Conservation (phyloP, 2,888 invertebrate genomes). For the Brachypalpus laphriformis region DNA sequence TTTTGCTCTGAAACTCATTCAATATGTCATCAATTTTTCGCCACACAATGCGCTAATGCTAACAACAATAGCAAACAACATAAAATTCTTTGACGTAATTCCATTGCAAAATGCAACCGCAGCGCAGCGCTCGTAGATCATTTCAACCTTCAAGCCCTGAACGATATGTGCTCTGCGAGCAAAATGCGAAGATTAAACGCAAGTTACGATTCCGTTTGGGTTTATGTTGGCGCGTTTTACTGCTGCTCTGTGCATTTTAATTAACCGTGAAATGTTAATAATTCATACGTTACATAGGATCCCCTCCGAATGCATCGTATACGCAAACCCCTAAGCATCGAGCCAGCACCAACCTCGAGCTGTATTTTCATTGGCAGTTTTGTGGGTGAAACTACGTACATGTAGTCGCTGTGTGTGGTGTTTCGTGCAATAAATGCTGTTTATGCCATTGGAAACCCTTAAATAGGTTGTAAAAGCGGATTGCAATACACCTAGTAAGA, state of each 20-base stretch:
- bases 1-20: constrained; percentile 21
- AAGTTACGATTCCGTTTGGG: not conserved
- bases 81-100: constrained; percentile 40
- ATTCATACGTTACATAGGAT: constrained; percentile 29
- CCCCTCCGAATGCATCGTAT: not conserved
- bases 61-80: not conserved
- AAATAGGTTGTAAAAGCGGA: constrained; percentile 54
- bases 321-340: not conserved
- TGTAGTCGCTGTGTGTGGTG: not conserved
- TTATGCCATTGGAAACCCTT: constrained; percentile 46
- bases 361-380: not conserved
- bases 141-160: not conserved
- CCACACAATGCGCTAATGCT: constrained; percentile 20
- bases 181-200: not conserved
- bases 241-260: constrained; percentile 37
- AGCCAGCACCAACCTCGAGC: not conserved
- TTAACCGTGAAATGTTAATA: constrained; percentile 53
- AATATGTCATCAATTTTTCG: constrained; percentile 46
- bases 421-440: constrained; percentile 43
- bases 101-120: constrained; percentile 33
- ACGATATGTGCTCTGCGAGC: not conserved
- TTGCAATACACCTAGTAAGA: constrained; percentile 38
- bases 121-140: constrained; percentile 2
- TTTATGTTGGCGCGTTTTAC: not conserved
- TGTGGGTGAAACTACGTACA: constrained; percentile 17